Evolutionary conservation across 2,113 vertebrate genomes (phyloP).

Genomic region (Phasianus colchicus): DNA sequence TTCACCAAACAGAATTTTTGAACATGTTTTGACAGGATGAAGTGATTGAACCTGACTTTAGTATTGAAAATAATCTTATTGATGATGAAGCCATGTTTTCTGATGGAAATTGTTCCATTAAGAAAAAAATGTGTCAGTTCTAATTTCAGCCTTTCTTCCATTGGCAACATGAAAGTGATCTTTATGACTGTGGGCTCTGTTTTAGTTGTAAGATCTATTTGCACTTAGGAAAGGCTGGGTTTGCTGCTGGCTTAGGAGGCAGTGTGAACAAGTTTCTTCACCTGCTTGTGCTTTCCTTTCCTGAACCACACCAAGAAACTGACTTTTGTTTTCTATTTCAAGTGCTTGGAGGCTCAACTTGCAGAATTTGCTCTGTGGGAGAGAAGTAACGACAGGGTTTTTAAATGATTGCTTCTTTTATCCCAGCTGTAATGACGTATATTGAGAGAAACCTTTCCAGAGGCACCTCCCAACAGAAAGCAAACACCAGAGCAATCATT

Average conservation of each 20-base stretch:
- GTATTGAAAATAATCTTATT: background rate
- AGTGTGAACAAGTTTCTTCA: background rate
- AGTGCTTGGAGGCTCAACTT: background rate
- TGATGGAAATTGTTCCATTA: background rate
- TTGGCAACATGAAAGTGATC: background rate
- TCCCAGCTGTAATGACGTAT: background rate
- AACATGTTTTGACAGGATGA: background rate
- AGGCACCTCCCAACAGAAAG: background rate
- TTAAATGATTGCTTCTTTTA: background rate
- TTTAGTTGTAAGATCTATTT: slow-evolving; percentile 15
- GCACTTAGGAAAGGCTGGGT: background rate
- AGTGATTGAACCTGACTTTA: background rate
- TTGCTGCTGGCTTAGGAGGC: background rate
- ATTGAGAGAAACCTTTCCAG: background rate
- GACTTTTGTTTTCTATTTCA: background rate
- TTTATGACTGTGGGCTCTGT: background rate
- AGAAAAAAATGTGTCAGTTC: background rate
- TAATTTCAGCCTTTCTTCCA: slow-evolving; percentile 10
- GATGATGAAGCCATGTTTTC: background rate
- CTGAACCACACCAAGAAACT: background rate
- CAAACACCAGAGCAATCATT: background rate
- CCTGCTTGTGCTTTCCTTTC: background rate
- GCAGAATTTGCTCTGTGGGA: background rate
- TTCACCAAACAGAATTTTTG: background rate
- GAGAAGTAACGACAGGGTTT: background rate